These are phyloP conservation scores for Tenthredo notha DNA, from an alignment of 2,888 invertebrate species.

Conservation along the genomic window DNA sequence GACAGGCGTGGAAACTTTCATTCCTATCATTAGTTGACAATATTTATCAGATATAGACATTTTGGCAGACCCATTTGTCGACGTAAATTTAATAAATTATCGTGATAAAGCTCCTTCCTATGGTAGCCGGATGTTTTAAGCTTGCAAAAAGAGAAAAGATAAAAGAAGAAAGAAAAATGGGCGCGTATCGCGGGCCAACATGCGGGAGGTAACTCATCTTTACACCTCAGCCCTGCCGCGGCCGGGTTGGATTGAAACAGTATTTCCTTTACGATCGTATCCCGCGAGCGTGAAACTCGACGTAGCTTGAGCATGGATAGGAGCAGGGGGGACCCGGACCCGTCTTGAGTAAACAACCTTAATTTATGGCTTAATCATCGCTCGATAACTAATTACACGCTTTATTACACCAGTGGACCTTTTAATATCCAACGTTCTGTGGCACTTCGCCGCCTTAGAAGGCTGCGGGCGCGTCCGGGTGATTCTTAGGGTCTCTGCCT, in stretches of 20 bases:
- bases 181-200: constrained; percentile 39
- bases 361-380: constrained; percentile 65
- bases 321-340: not conserved
- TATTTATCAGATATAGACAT: not conserved
- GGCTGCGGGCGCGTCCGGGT: constrained; percentile 37
- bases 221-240: constrained; percentile 30
- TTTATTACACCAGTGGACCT: constrained; percentile 59
- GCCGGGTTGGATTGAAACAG: constrained; percentile 40
- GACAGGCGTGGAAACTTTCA: not conserved
- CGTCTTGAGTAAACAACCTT: constrained; percentile 59
- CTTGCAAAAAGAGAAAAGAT: not conserved
- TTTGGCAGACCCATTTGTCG: not conserved
- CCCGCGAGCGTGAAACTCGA: constrained; percentile 48
- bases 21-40: not conserved
- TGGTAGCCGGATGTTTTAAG: constrained; percentile 18
- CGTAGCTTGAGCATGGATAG: constrained; percentile 25
- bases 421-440: constrained; percentile 61
- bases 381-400: constrained; percentile 64
- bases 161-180: not conserved
- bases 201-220: constrained; percentile 52
- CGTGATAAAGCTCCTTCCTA: not conserved
- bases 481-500: constrained; percentile 28
- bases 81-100: not conserved
- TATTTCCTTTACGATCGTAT: constrained; percentile 50
- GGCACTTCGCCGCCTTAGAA: constrained; percentile 55